These are phyloP conservation scores for human DNA, from an alignment of 2,113 vertebrate species.

Conservation along the genomic window GRCh38 chr5:29182001-29182500, in stretches of 20 bases:
- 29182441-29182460: not conserved
- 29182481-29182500: not conserved
- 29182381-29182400: not conserved
- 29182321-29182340: not conserved
- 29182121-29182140: not conserved
- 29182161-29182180: not conserved
- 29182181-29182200: not conserved
- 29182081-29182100: not conserved
- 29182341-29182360: not conserved
- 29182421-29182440: not conserved
- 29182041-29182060: not conserved
- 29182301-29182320: not conserved
- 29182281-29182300: not conserved
- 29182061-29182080: not conserved
- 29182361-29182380: not conserved
- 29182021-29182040: not conserved
- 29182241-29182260: not conserved
- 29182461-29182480: not conserved
- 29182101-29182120: not conserved
- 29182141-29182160: not conserved
- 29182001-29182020: not conserved
- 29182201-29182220: not conserved
- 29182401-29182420: too few species aligned
- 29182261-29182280: not conserved
- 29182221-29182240: not conserved